A percentile compares a stretch with the other conserved stretches of the same genome.
Conservation (phyloP, 2,888 invertebrate genomes). For the Lasius fuliginosus region DNA sequence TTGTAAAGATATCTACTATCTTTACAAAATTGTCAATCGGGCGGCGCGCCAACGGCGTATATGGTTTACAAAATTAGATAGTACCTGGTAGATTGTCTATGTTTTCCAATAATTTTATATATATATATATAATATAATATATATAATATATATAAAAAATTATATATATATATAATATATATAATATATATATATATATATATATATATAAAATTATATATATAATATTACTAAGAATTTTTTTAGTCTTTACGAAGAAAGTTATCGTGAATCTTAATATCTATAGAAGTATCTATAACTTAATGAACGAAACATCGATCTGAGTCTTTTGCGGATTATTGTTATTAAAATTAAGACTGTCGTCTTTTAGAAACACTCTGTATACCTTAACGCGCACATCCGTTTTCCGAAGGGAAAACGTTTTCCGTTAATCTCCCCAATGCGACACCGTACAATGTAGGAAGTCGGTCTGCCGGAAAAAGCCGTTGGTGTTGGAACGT, state of each 20-base stretch:
- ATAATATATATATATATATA: too few relatives aligned
- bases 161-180: too few relatives aligned
- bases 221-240: too few relatives aligned
- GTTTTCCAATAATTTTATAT: neutral
- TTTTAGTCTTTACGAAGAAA: neutral
- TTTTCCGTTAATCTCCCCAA: conserved; percentile 44
- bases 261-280: neutral
- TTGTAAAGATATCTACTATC: neutral
- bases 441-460: conserved; percentile 49
- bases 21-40: conserved; percentile 27
- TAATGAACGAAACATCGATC: neutral
- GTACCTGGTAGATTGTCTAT: neutral
- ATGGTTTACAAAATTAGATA: neutral
- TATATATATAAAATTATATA: too few relatives aligned
- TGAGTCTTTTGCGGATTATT: neutral
- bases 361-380: neutral
- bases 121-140: too few relatives aligned
- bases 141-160: too few relatives aligned
- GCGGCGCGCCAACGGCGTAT: neutral
- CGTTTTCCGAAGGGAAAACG: conserved; percentile 28
- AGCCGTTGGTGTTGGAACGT: conserved; percentile 47
- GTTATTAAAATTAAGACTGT: conserved; percentile 1
- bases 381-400: neutral
- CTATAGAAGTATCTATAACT: neutral
- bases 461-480: conserved; percentile 37